Conservation (phyloP, 1,140 invertebrate genomes). For the Ectropis grisescens region DNA sequence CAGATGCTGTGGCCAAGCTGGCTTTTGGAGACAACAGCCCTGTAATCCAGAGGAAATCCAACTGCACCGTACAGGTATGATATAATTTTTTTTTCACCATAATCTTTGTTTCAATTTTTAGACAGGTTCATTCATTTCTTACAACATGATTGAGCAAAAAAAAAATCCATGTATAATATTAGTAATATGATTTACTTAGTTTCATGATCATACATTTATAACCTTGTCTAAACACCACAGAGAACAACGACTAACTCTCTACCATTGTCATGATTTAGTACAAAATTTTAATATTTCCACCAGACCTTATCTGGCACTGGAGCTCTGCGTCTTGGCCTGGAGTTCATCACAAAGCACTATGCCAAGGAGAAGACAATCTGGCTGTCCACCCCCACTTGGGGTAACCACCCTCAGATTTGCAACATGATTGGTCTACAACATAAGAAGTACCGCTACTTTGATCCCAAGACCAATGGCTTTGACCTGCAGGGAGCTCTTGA, state of each 20-base stretch:
- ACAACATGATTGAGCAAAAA: too few species aligned
- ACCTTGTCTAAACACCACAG: too few species aligned
- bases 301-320: conserved; percentile 97
- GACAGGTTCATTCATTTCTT: too few species aligned
- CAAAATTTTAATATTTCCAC: too few species aligned
- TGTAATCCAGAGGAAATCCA: conserved; percentile 79
- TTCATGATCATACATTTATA: too few species aligned
- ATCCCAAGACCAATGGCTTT: conserved; percentile 95
- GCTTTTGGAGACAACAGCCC: conserved; percentile 90
- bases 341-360: conserved; percentile 91
- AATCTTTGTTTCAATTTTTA: too few species aligned
- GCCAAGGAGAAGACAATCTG: conserved; percentile 89
- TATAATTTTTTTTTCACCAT: too few species aligned
- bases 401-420: conserved; percentile 96
- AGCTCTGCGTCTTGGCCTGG: conserved; percentile 91
- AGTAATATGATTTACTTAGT: too few species aligned
- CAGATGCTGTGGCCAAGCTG: conserved; percentile 84
- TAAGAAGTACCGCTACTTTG: conserved; percentile 96
- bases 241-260: too few species aligned
- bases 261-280: too few species aligned
- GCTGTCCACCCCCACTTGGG: conserved; percentile 97
- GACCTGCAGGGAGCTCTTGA: conserved; percentile 93
- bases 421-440: conserved; percentile 89
- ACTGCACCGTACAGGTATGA: conserved; percentile 79
- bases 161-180: too few species aligned